Base-by-base conservation (phyloP, 2,113 vertebrate genomes). In the Nanorana parkeri region DNA sequence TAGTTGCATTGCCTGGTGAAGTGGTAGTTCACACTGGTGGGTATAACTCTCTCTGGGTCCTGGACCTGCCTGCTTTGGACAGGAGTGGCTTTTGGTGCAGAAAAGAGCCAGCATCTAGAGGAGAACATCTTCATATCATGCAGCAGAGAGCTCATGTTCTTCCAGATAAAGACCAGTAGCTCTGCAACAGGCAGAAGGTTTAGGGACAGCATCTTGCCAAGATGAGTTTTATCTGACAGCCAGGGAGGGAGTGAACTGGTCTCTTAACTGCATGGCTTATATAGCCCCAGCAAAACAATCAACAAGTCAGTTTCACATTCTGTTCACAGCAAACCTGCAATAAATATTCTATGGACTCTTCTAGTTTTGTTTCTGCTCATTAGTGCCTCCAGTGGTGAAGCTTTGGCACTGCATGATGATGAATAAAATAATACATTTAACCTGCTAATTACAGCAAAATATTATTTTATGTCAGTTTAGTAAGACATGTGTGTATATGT, bases 1-100 rank as follows among this genome's bases (percentile, higher is more conserved):
- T 99, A 98, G 81, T 99, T 99, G 84, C 96, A 98, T 78, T 94
- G 93, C 2, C 96, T 93, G 0, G 96, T 97, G 83, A 98, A 99
- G 84, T 98, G 97, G 56, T 98, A 99, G 84, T 98, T 99, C 73
- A 98, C 96, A 1, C 97, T 98, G 5, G 88, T 93, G 5, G 97
- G 97, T 0, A 58, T 72, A 1, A 84, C 24, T 15, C 6, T 8
- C 1, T 1, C 19, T 4, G 41, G 10, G 23, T 72, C 32, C 5
- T 32, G 28, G 20, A 24, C 23, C 20, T 19, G 24, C 16, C 24
- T 17, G 11, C 17, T 23, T 54, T 68, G 58, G 5, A 60, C n/a
- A 55, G 63, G 36, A 55, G 52, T 23, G 16, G 23, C 26, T 10
- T 29, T 61, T 11, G 32, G 52, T 23, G 7, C 32, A 0, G 52